Conservation (phyloP, 2,888 invertebrate genomes). For the Acleris cristana region DNA sequence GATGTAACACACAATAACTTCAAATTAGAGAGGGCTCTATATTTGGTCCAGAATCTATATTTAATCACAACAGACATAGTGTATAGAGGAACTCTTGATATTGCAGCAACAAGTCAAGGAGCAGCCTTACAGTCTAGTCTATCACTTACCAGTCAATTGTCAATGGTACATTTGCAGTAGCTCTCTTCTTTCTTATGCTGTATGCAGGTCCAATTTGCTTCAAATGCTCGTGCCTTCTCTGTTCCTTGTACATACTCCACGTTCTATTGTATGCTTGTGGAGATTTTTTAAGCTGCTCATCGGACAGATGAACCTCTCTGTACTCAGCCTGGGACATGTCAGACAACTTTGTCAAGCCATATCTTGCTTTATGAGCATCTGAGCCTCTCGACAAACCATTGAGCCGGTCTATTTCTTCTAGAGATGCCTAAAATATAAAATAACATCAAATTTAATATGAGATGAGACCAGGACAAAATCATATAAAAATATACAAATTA, state of each 20-base stretch:
- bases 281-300: constrained; percentile 58
- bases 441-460: constrained; percentile 22
- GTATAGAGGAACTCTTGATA: too few relatives aligned
- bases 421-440: constrained; percentile 69
- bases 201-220: constrained; percentile 32
- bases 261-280: constrained; percentile 56
- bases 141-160: constrained; percentile 82
- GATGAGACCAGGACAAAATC: too few relatives aligned
- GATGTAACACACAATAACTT: too few relatives aligned
- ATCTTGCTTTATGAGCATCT: constrained; percentile 72
- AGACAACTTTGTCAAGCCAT: constrained; percentile 85
- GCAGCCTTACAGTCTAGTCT: too few relatives aligned
- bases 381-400: constrained; percentile 70
- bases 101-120: too few relatives aligned
- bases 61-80: too few relatives aligned
- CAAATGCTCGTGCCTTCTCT: constrained; percentile 34
- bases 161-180: constrained; percentile 64
- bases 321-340: constrained; percentile 86
- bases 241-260: constrained; percentile 56
- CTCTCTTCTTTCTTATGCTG: constrained; percentile 60
- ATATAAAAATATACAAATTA: too few relatives aligned
- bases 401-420: constrained; percentile 74
- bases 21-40: too few relatives aligned
- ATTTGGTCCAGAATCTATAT: too few relatives aligned
- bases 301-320: constrained; percentile 72